These are phyloP conservation scores for Agrypnus murinus DNA, from an alignment of 2,888 invertebrate species.

Conservation along the genomic window DNA sequence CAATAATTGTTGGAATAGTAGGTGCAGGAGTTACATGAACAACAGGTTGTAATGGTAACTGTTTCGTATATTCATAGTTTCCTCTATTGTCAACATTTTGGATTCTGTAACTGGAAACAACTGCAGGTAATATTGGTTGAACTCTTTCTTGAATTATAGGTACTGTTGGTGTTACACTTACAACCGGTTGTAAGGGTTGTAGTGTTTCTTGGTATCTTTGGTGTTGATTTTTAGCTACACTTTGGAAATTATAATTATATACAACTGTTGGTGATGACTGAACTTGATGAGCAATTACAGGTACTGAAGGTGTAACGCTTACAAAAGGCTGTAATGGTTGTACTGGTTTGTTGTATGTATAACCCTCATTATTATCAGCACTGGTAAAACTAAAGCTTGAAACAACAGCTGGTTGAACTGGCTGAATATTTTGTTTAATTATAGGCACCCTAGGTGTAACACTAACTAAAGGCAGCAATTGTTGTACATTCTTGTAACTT, in stretches of 20 bases:
- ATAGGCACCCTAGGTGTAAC: conserved; percentile 1
- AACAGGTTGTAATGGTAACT: conserved; percentile 6
- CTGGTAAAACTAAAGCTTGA: conserved; percentile 14
- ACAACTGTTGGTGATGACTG: conserved; percentile 19
- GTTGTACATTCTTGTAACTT: not conserved
- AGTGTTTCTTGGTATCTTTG: not conserved
- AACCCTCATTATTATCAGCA: not conserved
- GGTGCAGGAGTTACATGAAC: not conserved
- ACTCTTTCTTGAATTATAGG: not conserved
- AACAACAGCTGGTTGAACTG: conserved; percentile 27
- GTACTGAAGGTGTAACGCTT: conserved; percentile 1
- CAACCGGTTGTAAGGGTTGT: not conserved
- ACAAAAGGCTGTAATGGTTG: not conserved
- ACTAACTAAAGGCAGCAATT: not conserved
- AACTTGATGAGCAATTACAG: not conserved
- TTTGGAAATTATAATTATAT: conserved; percentile 14
- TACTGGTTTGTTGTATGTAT: not conserved
- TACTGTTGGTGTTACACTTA: not conserved
- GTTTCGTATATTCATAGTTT: not conserved
- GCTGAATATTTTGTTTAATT: conserved; percentile 14
- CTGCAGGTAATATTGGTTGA: conserved; percentile 15
- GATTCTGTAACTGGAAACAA: conserved; percentile 18
- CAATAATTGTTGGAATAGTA: not conserved
- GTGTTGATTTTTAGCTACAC: not conserved
- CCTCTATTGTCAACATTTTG: not conserved